Percentiles rank a stretch among this genome's conserved stretches.
These are phyloP conservation scores for Palloptera scutellata DNA, from an alignment of 2,888 invertebrate species.

Conservation along the genomic window DNA sequence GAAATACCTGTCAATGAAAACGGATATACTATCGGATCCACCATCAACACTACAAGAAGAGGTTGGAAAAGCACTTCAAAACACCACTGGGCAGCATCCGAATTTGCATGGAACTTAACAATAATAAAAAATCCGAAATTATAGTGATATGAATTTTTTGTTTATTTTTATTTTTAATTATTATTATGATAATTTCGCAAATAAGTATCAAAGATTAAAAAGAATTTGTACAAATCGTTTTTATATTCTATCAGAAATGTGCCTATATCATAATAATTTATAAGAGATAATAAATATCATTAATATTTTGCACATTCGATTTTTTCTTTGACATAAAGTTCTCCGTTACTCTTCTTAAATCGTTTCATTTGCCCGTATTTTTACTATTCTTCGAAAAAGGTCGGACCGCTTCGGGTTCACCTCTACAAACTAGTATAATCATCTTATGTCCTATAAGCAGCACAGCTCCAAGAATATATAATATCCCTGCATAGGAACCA, in stretches of 20 bases:
- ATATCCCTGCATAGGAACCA: no score
- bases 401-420: no score
- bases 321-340: no score
- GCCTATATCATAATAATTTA: slow-evolving; percentile 23
- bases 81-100: slow-evolving; percentile 60
- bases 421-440: no score
- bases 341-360: no score
- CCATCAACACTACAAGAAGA: slow-evolving; percentile 85
- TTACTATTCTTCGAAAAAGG: no score
- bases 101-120: slow-evolving; percentile 58
- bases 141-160: slow-evolving; percentile 20
- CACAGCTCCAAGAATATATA: no score
- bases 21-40: slow-evolving; percentile 91
- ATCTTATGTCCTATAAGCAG: no score
- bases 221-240: slow-evolving; percentile 41
- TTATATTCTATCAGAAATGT: slow-evolving; percentile 35
- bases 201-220: slow-evolving; percentile 14
- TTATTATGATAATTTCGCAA: slow-evolving; percentile 18
- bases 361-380: no score
- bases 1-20: slow-evolving; percentile 87
- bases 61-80: slow-evolving; percentile 77
- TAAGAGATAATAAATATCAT: neutral
- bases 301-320: no score
- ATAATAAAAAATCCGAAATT: slow-evolving; percentile 9
- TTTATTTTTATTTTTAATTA: slow-evolving; percentile 7